Base-by-base conservation (phyloP, 2,113 vertebrate genomes). In the Neogobius melanostomus region DNA sequence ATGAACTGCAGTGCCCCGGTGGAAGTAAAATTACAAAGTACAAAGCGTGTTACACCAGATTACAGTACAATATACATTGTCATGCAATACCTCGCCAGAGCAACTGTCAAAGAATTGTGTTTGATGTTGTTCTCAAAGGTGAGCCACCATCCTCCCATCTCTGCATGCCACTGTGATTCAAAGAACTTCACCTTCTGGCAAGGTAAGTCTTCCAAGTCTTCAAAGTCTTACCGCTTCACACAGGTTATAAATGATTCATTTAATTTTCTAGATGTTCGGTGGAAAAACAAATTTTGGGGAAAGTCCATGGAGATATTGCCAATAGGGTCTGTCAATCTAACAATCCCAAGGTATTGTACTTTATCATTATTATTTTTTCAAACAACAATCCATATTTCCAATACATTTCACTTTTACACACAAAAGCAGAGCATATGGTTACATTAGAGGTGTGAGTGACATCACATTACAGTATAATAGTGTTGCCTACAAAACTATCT, bases 261-360 rank as follows among this genome's bases (percentile, higher is more conserved):
- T 36, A 36, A 36, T 36, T 11, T 80, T 90, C 83, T 82, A 99
- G 98, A 99, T 92, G 95, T 99, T 84, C 95, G 98, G 90, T 99
- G 97, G 98, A 99, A 98, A 94, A 99, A 99, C 90, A 99, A 99
- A 88, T 99, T 99, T 91, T 99, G 98, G 98, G 98, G 98, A 0
- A 99, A 99, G 91, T 99, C 98, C 0, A 99, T 99, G 98, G 98
- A 99, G 92, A 97, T 99, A 87, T 93, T 99, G 53, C 98, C 98
- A 14, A 91, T 99, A 36, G 98, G 98, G 80, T 96, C 94, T 5
- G 91, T 99, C 82, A 97, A 97, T 81, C 95, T 98, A 73, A 94
- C 87, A 83, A 92, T 99, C 86, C 96, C 97, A 79, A 98, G 95
- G 97, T 99, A 95, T 91, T 88, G 15, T 46, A 46, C 12, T 50